phyloP scores from a whole-genome alignment of 2,888 invertebrate genomes.

The Spodoptera picta region DNA sequence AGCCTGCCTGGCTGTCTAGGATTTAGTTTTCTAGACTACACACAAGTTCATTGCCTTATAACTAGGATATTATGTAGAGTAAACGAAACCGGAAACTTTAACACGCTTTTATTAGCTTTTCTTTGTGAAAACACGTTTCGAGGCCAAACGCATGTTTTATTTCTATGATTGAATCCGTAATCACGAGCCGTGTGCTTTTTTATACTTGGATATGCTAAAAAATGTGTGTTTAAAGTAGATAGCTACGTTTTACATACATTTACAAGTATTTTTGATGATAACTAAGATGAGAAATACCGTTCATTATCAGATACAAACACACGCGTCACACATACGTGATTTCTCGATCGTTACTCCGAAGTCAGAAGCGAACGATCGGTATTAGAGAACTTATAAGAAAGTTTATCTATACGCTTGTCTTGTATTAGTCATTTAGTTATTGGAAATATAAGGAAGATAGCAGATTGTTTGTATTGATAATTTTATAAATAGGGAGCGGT shows the following conservation, averaged over 20 bases:
- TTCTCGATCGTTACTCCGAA: constrained; percentile 22
- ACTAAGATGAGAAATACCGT: not conserved
- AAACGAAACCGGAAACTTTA: constrained; percentile 26
- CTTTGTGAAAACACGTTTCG: constrained; percentile 19
- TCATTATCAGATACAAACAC: constrained; percentile 3
- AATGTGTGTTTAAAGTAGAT: constrained; percentile 7
- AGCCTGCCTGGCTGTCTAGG: not conserved
- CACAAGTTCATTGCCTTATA: constrained; percentile 11
- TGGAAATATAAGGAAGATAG: constrained; percentile 2
- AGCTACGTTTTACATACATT: constrained; percentile 1
- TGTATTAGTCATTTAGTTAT: too few relatives aligned
- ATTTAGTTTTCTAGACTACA: not conserved
- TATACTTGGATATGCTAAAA: constrained; percentile 1
- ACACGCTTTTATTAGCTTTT: not conserved
- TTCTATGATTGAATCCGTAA: constrained; percentile 34
- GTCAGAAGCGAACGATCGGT: not conserved
- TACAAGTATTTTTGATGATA: constrained; percentile 12
- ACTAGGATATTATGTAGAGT: constrained; percentile 8
- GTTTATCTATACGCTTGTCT: too few relatives aligned
- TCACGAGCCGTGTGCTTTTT: constrained; percentile 5
- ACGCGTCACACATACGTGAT: constrained; percentile 18
- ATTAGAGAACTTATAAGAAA: not conserved
- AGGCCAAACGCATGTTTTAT: constrained; percentile 47
- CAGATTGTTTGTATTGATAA: not conserved
- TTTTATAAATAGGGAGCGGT: not conserved